These are phyloP conservation scores for Thysanoteuthis rhombus DNA, from an alignment of 2,888 invertebrate genomes.

Conservation along the genomic window DNA sequence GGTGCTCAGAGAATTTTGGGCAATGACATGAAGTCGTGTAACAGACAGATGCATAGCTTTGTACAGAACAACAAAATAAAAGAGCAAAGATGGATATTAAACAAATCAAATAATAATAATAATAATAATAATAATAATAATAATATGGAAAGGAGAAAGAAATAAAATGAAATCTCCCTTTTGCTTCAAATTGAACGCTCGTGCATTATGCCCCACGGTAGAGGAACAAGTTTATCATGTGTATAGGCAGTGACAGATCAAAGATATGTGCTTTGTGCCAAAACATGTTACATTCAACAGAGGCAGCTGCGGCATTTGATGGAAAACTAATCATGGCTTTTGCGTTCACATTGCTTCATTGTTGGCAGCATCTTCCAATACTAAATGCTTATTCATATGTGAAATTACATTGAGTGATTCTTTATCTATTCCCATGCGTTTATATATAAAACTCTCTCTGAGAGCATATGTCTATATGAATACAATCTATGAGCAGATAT, in stretches of 20 bases:
- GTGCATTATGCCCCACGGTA: neutral
- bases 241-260: neutral
- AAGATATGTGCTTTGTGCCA: neutral
- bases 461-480: neutral
- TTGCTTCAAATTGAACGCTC: neutral
- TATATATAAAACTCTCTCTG: neutral
- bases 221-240: neutral
- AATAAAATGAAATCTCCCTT: neutral
- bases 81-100: neutral
- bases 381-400: neutral
- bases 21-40: neutral
- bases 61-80: neutral
- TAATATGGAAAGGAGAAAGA: neutral
- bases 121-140: neutral
- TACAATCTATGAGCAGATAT: neutral
- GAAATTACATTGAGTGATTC: neutral
- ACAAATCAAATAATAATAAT: neutral
- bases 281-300: neutral
- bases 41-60: neutral
- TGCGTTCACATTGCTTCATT: neutral
- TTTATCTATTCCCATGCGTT: neutral
- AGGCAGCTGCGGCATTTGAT: neutral
- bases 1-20: neutral
- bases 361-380: neutral
- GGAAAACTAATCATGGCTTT: neutral